Conservation (phyloP, 2,797 vertebrate genomes). For the Tapirus indicus region DNA sequence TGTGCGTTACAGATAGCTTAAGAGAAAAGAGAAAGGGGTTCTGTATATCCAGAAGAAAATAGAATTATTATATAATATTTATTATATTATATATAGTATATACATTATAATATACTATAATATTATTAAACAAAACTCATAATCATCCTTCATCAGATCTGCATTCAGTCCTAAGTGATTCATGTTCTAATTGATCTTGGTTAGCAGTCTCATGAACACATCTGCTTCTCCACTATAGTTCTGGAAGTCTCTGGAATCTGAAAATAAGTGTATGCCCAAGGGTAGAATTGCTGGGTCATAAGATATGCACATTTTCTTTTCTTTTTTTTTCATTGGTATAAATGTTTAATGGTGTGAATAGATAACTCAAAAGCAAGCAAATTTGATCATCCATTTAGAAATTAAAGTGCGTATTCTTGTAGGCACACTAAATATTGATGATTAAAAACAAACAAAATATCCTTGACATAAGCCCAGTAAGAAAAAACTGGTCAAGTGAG, state of each 20-base stretch:
- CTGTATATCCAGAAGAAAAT: background rate
- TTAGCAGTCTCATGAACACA: background rate
- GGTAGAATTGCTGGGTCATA: background rate
- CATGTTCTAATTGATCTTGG: background rate
- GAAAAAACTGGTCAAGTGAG: background rate
- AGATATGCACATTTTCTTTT: background rate
- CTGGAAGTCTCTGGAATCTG: background rate
- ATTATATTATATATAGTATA: no score
- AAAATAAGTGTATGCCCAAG: no score
- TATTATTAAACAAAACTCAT: background rate
- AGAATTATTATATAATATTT: background rate
- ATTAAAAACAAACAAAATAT: constrained; percentile 41
- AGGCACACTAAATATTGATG: background rate
- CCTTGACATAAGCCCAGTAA: background rate
- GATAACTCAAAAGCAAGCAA: background rate
- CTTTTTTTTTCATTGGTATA: background rate
- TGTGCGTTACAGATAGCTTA: background rate
- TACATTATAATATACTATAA: no score
- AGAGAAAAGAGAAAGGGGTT: background rate
- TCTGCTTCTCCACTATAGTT: background rate
- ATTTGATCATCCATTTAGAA: background rate
- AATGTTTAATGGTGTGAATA: background rate
- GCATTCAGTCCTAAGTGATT: background rate
- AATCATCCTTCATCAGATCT: background rate
- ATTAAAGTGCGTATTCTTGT: background rate